Conservation (phyloP, 2,113 vertebrate genomes). For the Takifugu flavidus region DNA sequence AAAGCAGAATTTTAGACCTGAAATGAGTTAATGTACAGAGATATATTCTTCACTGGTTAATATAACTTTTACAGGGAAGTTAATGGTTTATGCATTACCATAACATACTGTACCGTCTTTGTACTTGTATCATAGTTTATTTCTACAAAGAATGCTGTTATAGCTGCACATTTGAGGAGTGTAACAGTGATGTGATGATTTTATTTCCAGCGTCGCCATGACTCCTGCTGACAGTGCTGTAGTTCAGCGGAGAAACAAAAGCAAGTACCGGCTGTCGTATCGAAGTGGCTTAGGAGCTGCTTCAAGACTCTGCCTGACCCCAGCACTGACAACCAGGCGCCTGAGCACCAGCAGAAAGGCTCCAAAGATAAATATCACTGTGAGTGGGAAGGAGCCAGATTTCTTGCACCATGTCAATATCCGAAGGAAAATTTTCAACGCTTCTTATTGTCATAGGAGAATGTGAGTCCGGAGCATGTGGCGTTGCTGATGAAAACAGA, state of each 20-base stretch:
- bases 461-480: constrained; percentile 64
- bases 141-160: background rate
- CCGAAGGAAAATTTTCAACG: too few relatives aligned
- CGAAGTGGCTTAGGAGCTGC: constrained; percentile 41
- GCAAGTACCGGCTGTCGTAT: constrained; percentile 44
- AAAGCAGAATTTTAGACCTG: too few relatives aligned
- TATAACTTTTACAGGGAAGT: too few relatives aligned
- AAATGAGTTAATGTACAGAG: too few relatives aligned
- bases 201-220: constrained; percentile 24
- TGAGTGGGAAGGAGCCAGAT: constrained; percentile 20
- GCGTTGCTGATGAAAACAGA: constrained; percentile 77
- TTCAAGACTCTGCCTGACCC: constrained; percentile 41
- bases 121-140: too few relatives aligned
- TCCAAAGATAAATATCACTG: constrained; percentile 28
- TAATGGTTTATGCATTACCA: too few relatives aligned
- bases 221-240: constrained; percentile 30
- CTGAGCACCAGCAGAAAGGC: constrained; percentile 50
- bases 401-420: background rate
- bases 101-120: too few relatives aligned
- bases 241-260: constrained; percentile 44
- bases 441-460: constrained; percentile 60
- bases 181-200: background rate
- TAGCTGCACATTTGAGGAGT: background rate
- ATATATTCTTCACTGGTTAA: too few relatives aligned
- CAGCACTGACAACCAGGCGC: constrained; percentile 33